Percentiles rank a stretch among this genome's conserved stretches.
Conservation (phyloP, 1,140 invertebrate genomes). For the Pemphigus obesinymphae region DNA sequence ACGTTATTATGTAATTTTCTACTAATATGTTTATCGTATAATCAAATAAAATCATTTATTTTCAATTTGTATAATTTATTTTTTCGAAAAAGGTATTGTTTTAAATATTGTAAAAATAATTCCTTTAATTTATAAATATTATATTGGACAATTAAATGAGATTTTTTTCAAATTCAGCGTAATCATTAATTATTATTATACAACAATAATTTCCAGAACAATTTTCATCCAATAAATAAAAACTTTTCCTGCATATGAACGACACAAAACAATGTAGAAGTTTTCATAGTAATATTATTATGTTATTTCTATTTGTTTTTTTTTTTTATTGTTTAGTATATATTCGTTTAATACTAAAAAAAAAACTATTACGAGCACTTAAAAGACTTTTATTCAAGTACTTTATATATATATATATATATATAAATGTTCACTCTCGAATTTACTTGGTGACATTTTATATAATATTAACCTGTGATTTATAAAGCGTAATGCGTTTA, state of each 20-base stretch:
- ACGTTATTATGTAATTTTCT: too few relatives aligned
- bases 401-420: not conserved
- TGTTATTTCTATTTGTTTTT: not conserved
- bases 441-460: not conserved
- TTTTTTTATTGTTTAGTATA: too few relatives aligned
- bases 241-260: not conserved
- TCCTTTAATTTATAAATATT: not conserved
- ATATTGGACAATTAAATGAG: too few relatives aligned
- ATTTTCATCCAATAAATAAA: not conserved
- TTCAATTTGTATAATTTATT: too few relatives aligned
- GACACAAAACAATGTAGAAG: not conserved
- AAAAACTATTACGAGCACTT: not conserved
- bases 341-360: not conserved
- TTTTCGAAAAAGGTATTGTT: too few relatives aligned
- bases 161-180: not conserved
- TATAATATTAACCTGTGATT: not conserved
- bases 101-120: not conserved
- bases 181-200: not conserved
- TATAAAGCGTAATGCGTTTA: not conserved
- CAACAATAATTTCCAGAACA: not conserved
- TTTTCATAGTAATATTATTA: not conserved
- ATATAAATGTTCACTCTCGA: not conserved
- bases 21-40: too few relatives aligned
- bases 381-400: not conserved
- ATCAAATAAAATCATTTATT: too few relatives aligned